Conservation (phyloP, 2,888 invertebrate species). For the Drosophila emarginata region DNA sequence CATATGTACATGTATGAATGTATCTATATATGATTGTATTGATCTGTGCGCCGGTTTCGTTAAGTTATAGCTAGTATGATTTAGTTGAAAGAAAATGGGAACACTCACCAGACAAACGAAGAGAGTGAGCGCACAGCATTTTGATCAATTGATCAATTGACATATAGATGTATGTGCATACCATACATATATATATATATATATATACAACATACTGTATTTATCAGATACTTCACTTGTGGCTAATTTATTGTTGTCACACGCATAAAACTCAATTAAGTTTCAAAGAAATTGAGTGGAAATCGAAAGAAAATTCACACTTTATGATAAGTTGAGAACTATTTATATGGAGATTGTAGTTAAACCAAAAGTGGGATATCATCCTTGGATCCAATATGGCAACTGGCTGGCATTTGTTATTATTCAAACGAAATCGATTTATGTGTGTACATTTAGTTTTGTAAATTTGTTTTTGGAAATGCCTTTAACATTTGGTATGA, state of each 20-base stretch:
- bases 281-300: conserved; percentile 33
- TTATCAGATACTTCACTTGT: conserved; percentile 9
- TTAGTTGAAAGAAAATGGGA: conserved; percentile 58
- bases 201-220: neutral
- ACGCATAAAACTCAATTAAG: conserved; percentile 18
- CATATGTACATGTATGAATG: neutral
- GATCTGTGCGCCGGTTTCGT: conserved; percentile 55
- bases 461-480: conserved; percentile 32
- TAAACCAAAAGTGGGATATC: conserved; percentile 8
- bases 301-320: conserved; percentile 26
- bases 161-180: neutral
- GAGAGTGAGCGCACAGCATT: conserved; percentile 11
- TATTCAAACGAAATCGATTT: conserved; percentile 12
- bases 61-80: conserved; percentile 67
- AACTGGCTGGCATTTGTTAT: conserved; percentile 43
- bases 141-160: conserved; percentile 54
- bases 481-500: conserved; percentile 35
- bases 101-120: neutral
- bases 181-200: neutral
- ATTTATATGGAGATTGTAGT: neutral
- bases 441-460: conserved; percentile 38
- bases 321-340: neutral
- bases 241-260: conserved; percentile 51
- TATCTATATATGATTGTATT: conserved; percentile 39
- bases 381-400: conserved; percentile 31